Base-by-base conservation (phyloP, 1,140 invertebrate species). In the Oryzaephilus surinamensis region DNA sequence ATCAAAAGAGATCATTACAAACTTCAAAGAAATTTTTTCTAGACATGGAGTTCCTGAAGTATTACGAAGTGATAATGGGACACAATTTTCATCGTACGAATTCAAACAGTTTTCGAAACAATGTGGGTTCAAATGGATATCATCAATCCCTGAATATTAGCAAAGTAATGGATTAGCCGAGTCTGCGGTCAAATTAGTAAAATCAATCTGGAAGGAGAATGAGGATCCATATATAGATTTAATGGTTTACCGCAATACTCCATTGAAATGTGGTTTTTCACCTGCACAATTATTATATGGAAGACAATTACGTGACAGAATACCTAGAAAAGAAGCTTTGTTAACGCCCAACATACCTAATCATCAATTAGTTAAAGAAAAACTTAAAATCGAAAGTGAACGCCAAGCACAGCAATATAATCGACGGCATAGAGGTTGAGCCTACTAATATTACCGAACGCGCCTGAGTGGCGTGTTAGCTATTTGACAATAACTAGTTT, bases 91-190 rank as follows among this genome's bases (percentile, higher is more conserved):
- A 35, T 12, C 4, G 33, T 12, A 10, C 10, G 3, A 41, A 41
- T 41, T 41, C 19, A 33, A 18, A 34, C 6, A 33, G 15, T 34
- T 41, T 41, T 30, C 38, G 11, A 13, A 41, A 41, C 2, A 21
- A 7, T 41, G 34, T 29, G 20, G 23, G 2, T 41, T 32, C 24
- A 34, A 41, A 24, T 26, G 23, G 17, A 32, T n/a, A 5, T 21
- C 18, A 6, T 21, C 30, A n/a, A 41, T 30, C 17, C 30, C 38
- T 6, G 5, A 41, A 10, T 41, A 23, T 26, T 18, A 5, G 17
- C 30, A 41, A 20, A 15, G 7, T n/a, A 41, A 41, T 17, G 37
- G 37, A 10, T 20, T 15, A 20, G 37, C 37, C 6, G 37, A 39
- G 15, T 19, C 14, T 16, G 37, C 37, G 5, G 37, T 39, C 11